Evolutionary conservation across 2,797 vertebrate species (phyloP).

Genomic region (Sebastolobus alascanus): DNA sequence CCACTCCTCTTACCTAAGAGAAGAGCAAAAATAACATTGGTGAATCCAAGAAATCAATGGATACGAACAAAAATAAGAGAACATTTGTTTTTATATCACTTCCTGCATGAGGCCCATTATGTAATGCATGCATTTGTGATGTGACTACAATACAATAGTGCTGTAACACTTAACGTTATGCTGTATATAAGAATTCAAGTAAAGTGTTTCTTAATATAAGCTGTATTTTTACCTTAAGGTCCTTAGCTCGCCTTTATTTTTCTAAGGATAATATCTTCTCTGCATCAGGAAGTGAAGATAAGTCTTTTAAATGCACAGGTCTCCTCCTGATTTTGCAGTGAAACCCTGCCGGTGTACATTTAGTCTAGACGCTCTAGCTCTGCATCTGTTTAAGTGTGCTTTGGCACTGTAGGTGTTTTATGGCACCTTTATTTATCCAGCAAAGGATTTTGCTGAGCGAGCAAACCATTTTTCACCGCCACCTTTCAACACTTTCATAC

Average conservation of each 20-base stretch:
- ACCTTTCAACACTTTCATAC: constrained; percentile 14
- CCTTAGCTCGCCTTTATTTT: not conserved
- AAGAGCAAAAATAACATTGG: too few relatives aligned
- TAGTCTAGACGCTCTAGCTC: not conserved
- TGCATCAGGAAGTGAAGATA: not conserved
- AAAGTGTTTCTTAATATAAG: constrained; percentile 1
- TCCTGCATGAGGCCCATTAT: not conserved
- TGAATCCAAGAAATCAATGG: too few relatives aligned
- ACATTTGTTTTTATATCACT: too few relatives aligned
- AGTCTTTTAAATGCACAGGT: not conserved
- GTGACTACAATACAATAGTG: not conserved
- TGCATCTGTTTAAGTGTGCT: not conserved
- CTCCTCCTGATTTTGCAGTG: not conserved
- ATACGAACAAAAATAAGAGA: too few relatives aligned
- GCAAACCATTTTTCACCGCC: constrained; percentile 33
- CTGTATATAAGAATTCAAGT: not conserved
- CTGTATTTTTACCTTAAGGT: not conserved
- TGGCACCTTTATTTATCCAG: constrained; percentile 35
- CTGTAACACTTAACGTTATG: not conserved
- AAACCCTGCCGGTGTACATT: not conserved
- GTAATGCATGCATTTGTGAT: not conserved
- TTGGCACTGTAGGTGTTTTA: constrained; percentile 11
- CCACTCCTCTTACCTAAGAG: too few relatives aligned
- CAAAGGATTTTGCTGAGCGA: constrained; percentile 32
- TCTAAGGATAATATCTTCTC: not conserved